Evolutionary conservation across 1,140 invertebrate genomes (phyloP).

Genomic region (Atta cephalotes): DNA sequence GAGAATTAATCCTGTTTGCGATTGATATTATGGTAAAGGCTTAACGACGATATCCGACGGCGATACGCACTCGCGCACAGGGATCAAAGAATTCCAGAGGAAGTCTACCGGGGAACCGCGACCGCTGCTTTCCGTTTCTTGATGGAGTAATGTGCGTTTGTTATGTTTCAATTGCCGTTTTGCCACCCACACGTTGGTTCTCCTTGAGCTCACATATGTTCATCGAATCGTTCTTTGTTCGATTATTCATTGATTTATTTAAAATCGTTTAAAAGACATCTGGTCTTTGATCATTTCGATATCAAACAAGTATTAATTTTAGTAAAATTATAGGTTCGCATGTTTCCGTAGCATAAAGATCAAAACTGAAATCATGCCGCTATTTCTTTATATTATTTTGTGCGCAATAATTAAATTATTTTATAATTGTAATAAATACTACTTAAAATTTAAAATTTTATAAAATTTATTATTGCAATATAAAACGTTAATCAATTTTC

Average conservation of each 20-base stretch:
- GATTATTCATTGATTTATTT: background rate
- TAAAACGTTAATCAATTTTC: background rate
- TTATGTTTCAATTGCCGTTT: slow-evolving; percentile 83
- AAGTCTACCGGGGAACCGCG: slow-evolving; percentile 68
- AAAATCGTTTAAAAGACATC: background rate
- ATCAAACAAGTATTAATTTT: slow-evolving; percentile 1
- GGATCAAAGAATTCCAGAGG: slow-evolving; percentile 79
- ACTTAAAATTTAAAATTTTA: background rate
- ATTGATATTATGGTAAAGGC: slow-evolving; percentile 24
- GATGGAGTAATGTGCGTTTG: slow-evolving; percentile 84
- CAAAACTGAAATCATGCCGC: background rate
- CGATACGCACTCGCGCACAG: slow-evolving; percentile 32
- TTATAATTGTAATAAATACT: background rate
- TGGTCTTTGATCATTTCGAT: background rate
- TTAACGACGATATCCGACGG: slow-evolving; percentile 38
- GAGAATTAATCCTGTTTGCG: background rate
- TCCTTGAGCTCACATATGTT: slow-evolving; percentile 67
- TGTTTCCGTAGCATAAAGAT: background rate
- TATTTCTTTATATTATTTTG: slow-evolving; percentile 2
- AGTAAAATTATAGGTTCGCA: background rate
- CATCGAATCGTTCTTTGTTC: slow-evolving; percentile 50
- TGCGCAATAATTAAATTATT: too few species aligned
- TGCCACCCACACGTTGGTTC: slow-evolving; percentile 80
- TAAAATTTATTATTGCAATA: background rate
- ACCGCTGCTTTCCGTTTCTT: slow-evolving; percentile 81